phyloP scores from a whole-genome alignment of 2,888 invertebrate species.

The Lasioglossum lativentre region DNA sequence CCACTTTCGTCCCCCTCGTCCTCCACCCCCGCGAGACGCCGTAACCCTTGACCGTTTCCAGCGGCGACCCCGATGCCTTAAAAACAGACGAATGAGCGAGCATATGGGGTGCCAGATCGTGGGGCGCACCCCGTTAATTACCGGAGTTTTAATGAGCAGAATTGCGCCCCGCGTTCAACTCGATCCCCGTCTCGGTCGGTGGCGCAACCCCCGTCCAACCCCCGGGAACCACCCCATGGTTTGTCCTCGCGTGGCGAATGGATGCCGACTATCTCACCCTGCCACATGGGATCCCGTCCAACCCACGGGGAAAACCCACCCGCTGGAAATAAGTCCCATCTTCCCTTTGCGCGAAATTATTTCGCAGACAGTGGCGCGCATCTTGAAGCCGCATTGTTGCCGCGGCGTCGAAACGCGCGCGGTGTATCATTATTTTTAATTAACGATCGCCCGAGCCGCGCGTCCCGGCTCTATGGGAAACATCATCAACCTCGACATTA shows the following conservation, averaged over 20 bases:
- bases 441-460: slow-evolving; percentile 59
- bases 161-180: slow-evolving; percentile 63
- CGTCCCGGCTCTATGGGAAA: slow-evolving; percentile 53
- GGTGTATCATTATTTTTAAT: slow-evolving; percentile 73
- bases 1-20: not conserved
- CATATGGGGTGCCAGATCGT: slow-evolving; percentile 58
- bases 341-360: slow-evolving; percentile 53
- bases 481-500: slow-evolving; percentile 66
- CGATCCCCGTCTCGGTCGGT: slow-evolving; percentile 37
- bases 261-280: slow-evolving; percentile 62
- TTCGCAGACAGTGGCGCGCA: slow-evolving; percentile 55
- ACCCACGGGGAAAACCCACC: slow-evolving; percentile 11
- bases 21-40: not conserved
- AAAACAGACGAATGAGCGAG: slow-evolving; percentile 46
- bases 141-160: slow-evolving; percentile 76
- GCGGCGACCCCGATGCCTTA: slow-evolving; percentile 40
- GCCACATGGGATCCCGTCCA: slow-evolving; percentile 51
- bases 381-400: slow-evolving; percentile 63
- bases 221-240: slow-evolving; percentile 26
- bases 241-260: slow-evolving; percentile 64
- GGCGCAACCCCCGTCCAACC: slow-evolving; percentile 12
- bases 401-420: slow-evolving; percentile 46
- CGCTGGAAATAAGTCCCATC: slow-evolving; percentile 23
- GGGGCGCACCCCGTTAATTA: slow-evolving; percentile 69
- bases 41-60: slow-evolving; percentile 47